Conservation (phyloP, 2,113 vertebrate species). For the Axis porcinus region DNA sequence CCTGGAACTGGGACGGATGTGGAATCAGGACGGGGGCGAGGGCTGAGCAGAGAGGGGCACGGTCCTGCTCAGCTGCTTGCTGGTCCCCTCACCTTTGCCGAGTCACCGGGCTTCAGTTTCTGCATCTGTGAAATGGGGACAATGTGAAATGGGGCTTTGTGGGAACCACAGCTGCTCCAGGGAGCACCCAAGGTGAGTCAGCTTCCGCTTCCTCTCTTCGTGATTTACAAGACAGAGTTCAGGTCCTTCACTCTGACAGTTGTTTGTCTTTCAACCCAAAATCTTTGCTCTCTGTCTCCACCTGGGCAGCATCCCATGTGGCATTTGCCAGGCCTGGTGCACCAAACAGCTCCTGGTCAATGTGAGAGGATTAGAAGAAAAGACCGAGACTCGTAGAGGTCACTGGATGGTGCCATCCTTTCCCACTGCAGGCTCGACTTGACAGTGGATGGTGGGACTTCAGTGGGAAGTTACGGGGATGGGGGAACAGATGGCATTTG, state of each 20-base stretch:
- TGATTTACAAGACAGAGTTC: background rate
- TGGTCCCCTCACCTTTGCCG: background rate
- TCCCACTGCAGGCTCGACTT: background rate
- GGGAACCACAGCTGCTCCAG: rapidly evolving
- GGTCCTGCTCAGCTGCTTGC: background rate
- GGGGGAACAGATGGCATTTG: background rate
- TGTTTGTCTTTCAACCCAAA: background rate
- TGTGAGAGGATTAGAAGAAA: background rate
- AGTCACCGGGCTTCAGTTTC: background rate
- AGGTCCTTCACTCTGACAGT: background rate
- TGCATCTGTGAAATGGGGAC: background rate
- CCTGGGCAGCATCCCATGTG: rapidly evolving
- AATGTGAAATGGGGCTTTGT: background rate
- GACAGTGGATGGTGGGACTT: background rate
- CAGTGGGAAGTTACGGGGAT: rapidly evolving
- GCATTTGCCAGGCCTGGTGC: background rate
- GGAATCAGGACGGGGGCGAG: rapidly evolving
- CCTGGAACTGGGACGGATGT: background rate
- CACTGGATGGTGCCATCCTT: rapidly evolving
- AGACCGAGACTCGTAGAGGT: background rate
- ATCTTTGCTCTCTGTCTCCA: background rate
- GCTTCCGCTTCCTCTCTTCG: background rate
- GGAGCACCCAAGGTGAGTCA: rapidly evolving
- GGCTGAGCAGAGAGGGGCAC: rapidly evolving
- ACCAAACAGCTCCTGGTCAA: background rate